phyloP scores from a whole-genome alignment of 2,797 vertebrate species.

The Silurus lanzhouensis region DNA sequence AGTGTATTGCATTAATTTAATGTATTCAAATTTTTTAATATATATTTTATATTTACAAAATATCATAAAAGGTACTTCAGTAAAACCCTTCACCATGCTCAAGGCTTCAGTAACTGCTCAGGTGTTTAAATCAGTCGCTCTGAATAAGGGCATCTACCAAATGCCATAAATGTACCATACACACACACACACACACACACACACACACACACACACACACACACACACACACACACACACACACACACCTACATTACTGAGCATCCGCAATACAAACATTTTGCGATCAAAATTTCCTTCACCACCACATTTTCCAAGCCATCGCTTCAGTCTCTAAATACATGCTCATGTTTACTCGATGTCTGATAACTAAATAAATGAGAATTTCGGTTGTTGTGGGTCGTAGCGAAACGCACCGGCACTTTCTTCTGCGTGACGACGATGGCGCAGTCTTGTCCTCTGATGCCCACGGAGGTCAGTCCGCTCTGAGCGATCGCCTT shows the following conservation, averaged over 20 bases:
- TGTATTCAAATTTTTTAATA: too few relatives aligned
- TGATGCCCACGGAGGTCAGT: constrained; percentile 74
- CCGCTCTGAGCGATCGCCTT: constrained; percentile 78
- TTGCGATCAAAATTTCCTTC: background rate
- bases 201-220: too few relatives aligned
- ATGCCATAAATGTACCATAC: too few relatives aligned
- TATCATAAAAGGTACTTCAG: background rate
- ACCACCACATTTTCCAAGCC: background rate
- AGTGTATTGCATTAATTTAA: too few relatives aligned
- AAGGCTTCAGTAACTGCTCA: too few relatives aligned
- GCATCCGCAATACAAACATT: background rate
- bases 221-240: too few relatives aligned
- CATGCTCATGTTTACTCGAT: background rate
- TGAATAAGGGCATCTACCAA: too few relatives aligned
- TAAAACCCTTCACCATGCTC: too few relatives aligned
- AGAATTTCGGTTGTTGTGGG: background rate
- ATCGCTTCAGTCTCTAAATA: too few relatives aligned
- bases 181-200: too few relatives aligned
- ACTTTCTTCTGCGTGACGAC: constrained; percentile 80
- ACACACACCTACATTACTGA: background rate
- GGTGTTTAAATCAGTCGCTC: too few relatives aligned
- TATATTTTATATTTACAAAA: background rate
- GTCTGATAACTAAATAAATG: background rate
- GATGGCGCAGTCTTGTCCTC: constrained; percentile 72
- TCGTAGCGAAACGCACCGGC: constrained; percentile 62